phyloP scores from a whole-genome alignment of 1,140 invertebrate species.

The Pseudomyrmex sp. region DNA sequence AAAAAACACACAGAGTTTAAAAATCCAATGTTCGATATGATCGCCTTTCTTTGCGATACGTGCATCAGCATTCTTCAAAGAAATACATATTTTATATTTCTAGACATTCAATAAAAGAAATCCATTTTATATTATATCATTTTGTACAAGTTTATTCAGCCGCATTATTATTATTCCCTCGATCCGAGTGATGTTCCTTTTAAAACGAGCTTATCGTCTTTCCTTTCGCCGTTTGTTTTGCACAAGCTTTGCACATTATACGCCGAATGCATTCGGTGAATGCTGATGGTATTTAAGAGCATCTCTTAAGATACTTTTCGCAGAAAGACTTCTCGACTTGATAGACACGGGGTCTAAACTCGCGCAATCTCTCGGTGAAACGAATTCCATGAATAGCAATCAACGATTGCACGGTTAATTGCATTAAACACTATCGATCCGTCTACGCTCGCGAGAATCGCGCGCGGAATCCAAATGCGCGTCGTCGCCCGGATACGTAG shows the following conservation, averaged over 20 bases:
- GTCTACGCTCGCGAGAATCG: neutral
- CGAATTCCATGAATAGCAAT: constrained; percentile 29
- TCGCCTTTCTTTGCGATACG: neutral
- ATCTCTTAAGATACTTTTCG: constrained; percentile 25
- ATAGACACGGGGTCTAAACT: neutral
- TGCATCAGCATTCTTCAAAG: neutral
- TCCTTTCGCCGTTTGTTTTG: neutral
- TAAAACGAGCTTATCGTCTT: neutral
- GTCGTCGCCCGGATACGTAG: neutral
- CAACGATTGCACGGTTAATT: constrained; percentile 44
- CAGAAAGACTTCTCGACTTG: neutral
- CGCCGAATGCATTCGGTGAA: neutral
- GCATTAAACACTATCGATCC: constrained; percentile 64
- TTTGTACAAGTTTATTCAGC: constrained; percentile 1
- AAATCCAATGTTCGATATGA: constrained; percentile 15
- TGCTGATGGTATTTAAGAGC: neutral
- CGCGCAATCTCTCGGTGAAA: neutral
- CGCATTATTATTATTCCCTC: neutral
- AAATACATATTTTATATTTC: neutral
- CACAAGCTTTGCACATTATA: neutral
- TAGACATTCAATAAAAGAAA: neutral
- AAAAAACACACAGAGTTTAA: constrained; percentile 29
- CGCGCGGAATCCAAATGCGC: constrained; percentile 29
- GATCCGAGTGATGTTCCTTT: neutral
- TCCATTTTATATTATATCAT: neutral